These are phyloP conservation scores for Cecidostiba fungosa DNA, from an alignment of 2,888 invertebrate genomes.

Conservation along the genomic window DNA sequence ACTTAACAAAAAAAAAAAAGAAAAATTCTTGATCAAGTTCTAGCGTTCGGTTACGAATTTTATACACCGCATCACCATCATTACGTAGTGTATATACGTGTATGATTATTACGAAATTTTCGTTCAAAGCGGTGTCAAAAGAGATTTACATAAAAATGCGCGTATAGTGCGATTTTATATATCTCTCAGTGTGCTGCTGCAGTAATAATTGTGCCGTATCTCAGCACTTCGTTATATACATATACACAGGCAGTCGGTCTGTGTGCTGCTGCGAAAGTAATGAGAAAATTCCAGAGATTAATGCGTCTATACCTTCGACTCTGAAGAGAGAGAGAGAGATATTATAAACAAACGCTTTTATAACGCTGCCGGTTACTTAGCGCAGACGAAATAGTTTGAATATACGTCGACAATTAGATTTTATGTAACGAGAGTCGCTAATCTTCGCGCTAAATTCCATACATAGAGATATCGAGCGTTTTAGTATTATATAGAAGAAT, in stretches of 20 bases:
- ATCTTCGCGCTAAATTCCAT: background rate
- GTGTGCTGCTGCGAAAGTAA: conserved; percentile 44
- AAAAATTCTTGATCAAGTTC: background rate
- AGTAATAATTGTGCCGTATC: conserved; percentile 44
- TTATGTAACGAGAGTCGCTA: background rate
- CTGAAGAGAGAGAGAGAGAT: conserved; percentile 18
- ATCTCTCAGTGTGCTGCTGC: conserved; percentile 44
- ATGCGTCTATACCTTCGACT: conserved; percentile 32
- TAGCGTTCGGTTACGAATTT: background rate
- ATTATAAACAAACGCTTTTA: conserved; percentile 52
- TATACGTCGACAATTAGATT: conserved; percentile 5
- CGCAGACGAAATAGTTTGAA: background rate
- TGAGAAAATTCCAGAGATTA: conserved; percentile 60
- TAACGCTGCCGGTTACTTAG: background rate
- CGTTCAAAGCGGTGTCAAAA: background rate
- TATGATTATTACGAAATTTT: background rate
- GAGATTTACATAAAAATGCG: conserved; percentile 46
- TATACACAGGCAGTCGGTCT: background rate
- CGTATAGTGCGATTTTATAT: conserved; percentile 39
- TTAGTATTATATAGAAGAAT: background rate
- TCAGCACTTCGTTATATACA: conserved; percentile 30
- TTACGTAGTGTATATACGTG: background rate
- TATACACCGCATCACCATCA: background rate
- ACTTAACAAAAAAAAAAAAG: background rate
- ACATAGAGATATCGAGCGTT: background rate